phyloP scores from a whole-genome alignment of 35 echinoderm and acorn worm genomes.

The Eucidaris tribuloides region DNA sequence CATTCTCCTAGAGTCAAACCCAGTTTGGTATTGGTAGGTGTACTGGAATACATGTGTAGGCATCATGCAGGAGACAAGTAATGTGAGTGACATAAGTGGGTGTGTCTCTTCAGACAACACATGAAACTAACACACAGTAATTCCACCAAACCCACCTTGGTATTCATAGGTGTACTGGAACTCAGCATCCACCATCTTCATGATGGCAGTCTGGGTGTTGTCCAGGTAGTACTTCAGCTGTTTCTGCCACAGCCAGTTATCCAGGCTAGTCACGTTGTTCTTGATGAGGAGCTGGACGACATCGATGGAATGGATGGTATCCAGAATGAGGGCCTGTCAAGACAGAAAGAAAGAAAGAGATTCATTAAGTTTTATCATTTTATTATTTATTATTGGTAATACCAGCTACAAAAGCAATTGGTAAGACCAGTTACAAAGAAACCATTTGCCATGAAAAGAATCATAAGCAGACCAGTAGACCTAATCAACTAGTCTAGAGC shows the following conservation, averaged over 20 bases:
- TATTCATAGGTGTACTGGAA: conserved; percentile 99
- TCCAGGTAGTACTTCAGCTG: conserved; percentile 84
- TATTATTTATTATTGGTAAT: no score
- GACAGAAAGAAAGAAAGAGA: no score
- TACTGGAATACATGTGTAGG: no score
- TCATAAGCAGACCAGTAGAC: no score
- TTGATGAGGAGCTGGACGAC: conserved; percentile 80
- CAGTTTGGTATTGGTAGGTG: no score
- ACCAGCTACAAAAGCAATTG: no score
- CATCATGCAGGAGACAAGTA: not conserved
- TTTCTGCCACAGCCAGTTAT: conserved; percentile 99
- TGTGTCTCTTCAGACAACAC: not conserved
- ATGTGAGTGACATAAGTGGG: not conserved
- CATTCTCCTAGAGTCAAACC: no score
- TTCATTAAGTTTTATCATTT: no score
- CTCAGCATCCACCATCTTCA: conserved; percentile 99
- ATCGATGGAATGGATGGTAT: conserved; percentile 94
- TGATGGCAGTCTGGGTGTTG: conserved; percentile 55
- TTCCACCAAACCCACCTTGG: conserved; percentile 77
- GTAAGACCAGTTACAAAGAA: no score
- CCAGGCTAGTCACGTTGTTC: conserved; percentile 59
- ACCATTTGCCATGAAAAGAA: no score
- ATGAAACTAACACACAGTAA: not conserved
- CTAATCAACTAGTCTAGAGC: no score
- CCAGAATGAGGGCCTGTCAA: conserved; percentile 90